Base-by-base conservation (phyloP, 2,113 vertebrate genomes). In the Arvicanthis niloticus region DNA sequence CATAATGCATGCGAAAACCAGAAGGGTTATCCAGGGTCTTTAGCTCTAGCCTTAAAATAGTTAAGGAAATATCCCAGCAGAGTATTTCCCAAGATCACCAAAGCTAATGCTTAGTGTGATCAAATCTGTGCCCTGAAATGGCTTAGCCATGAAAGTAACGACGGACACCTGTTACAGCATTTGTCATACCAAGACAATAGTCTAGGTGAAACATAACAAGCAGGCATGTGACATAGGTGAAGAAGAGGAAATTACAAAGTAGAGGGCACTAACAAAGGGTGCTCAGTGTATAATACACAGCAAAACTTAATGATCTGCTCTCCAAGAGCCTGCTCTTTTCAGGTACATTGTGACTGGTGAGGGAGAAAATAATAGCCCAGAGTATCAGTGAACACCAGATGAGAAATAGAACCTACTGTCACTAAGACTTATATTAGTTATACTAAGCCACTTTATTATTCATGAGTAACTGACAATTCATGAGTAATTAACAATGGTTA, bases 231-330 rank as follows among this genome's bases (percentile, higher is more conserved):
- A 2, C 15, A 34, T 24, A 7, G 2, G 51, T 51, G 26, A 22
- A 11, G 17, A 11, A 48, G 29, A 76, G 37, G 16, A 78, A 34
- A 3, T 17, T 22, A 67, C 0, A 62, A 11, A 65, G 10, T 21
- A 56, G 51, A 22, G 1, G 8, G 2, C 29, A 2, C 9, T 26
- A 26, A 76, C 37, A 58, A 16, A 40, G 1, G 1, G 5, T 60
- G 5, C 37, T 40, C 78, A 15, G 34, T 24, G 11, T 60, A 37
- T 37, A 16, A 58, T n/a, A 60, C 21, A 82, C 37, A 60, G 19
- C 21, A 40, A 60, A 58, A 60, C 21, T 40, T 24, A 82, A 12
- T n/a, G 37, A 81, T 11, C 34, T 58, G 34, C 51, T 11, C 24
- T n/a, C 29, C 34, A 58, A 37, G 34, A 58, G 12, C 19, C 34